These are phyloP conservation scores for Hirundichthys speculiger DNA, from an alignment of 2,113 vertebrate species.

Conservation along the genomic window DNA sequence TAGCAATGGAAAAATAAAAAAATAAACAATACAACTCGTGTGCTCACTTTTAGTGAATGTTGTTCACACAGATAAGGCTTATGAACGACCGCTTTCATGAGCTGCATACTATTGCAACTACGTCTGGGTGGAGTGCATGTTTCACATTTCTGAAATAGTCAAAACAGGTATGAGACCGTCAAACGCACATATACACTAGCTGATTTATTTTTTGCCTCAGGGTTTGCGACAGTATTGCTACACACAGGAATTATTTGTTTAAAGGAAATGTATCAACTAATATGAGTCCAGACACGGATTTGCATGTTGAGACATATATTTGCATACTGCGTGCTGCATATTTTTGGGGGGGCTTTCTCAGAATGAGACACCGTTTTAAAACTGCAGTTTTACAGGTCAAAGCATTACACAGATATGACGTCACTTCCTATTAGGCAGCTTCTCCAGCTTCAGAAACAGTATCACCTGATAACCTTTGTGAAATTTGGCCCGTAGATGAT, in stretches of 20 bases:
- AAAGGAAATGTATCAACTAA: background rate
- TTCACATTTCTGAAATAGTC: slow-evolving; percentile 18
- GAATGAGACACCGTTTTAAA: background rate
- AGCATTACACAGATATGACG: background rate
- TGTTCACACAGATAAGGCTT: background rate
- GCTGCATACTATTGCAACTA: background rate
- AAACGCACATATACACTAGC: background rate
- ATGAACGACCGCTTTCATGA: background rate
- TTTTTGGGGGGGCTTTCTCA: background rate
- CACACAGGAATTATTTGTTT: background rate
- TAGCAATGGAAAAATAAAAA: background rate
- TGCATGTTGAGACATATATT: background rate
- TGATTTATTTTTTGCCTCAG: too few relatives aligned
- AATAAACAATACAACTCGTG: background rate
- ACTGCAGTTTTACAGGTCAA: background rate
- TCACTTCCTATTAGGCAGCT: too few relatives aligned
- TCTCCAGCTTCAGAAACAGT: too few relatives aligned
- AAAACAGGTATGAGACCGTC: background rate
- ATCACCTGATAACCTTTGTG: too few relatives aligned
- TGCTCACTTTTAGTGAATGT: background rate
- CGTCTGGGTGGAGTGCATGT: background rate
- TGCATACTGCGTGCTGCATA: background rate
- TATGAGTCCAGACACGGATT: background rate
- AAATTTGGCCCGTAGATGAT: too few relatives aligned
- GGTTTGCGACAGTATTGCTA: background rate